phyloP scores from a whole-genome alignment of 2,797 vertebrate species.

The Synanceia verrucosa region DNA sequence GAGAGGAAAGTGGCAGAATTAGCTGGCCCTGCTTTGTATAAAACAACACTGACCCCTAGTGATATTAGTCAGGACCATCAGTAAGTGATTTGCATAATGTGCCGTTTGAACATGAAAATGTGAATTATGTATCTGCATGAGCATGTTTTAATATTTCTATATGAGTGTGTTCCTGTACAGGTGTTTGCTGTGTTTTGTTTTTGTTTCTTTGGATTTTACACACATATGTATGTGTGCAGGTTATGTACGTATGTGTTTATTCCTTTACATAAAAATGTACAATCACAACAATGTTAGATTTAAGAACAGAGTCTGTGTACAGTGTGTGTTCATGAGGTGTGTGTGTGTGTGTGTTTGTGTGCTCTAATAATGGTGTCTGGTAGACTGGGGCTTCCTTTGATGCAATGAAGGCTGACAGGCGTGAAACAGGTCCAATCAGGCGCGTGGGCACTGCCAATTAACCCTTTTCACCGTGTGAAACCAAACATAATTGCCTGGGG shows the following conservation, averaged over 20 bases:
- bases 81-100: slow-evolving; percentile 25
- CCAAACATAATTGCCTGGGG: slow-evolving; percentile 83
- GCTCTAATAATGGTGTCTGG: slow-evolving; percentile 72
- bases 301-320: slow-evolving; percentile 22
- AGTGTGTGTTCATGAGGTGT: slow-evolving; percentile 11
- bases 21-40: slow-evolving; percentile 34
- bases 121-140: slow-evolving; percentile 13
- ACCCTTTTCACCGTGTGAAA: slow-evolving; percentile 84
- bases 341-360: slow-evolving; percentile 42
- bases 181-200: not conserved
- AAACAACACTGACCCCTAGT: slow-evolving; percentile 83
- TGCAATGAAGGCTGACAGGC: slow-evolving; percentile 84
- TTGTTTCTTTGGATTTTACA: not conserved
- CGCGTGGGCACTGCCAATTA: slow-evolving; percentile 85
- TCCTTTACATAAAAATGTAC: not conserved
- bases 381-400: slow-evolving; percentile 80
- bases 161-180: not conserved
- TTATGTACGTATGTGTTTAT: not conserved
- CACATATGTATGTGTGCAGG: not conserved
- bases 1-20: slow-evolving; percentile 18
- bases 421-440: slow-evolving; percentile 87
- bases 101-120: not conserved
- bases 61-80: slow-evolving; percentile 21
- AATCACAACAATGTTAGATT: slow-evolving; percentile 12
- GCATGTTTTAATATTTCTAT: not conserved